phyloP scores from a whole-genome alignment of 2,888 invertebrate species.

The Chalcosyrphus nemorum region DNA sequence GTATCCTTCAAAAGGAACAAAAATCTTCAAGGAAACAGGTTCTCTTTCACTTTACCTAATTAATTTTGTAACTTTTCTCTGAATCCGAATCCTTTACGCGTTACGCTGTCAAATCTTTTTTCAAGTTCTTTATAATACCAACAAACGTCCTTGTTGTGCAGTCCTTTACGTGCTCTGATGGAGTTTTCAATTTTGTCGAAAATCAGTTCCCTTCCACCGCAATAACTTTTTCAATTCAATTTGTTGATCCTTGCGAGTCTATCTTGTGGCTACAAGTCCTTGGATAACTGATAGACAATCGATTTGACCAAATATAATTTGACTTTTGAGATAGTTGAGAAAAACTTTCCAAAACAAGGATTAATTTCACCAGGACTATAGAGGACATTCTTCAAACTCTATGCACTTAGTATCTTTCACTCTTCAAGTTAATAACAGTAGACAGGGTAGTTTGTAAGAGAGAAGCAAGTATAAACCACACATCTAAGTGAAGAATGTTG shows the following conservation, averaged over 20 bases:
- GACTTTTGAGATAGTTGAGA: too few relatives aligned
- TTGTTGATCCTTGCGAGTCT: not conserved
- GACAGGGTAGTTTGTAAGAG: not conserved
- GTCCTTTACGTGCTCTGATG: not conserved
- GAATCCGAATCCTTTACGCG: conserved; percentile 7
- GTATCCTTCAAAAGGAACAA: conserved; percentile 16
- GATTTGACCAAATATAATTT: conserved; percentile 7
- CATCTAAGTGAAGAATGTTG: conserved; percentile 20
- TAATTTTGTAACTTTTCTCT: conserved; percentile 26
- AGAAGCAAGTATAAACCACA: not conserved
- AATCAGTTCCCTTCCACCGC: conserved; percentile 31
- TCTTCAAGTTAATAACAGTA: conserved; percentile 22
- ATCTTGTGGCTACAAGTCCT: not conserved
- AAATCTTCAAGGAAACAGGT: conserved; percentile 6
- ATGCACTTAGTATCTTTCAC: conserved; percentile 1
- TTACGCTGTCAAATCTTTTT: conserved; percentile 19
- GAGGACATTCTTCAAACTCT: not conserved
- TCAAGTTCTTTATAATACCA: not conserved
- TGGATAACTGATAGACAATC: not conserved
- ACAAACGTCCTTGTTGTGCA: not conserved
- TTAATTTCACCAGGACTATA: not conserved
- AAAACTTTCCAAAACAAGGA: not conserved
- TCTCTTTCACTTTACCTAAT: conserved; percentile 55
- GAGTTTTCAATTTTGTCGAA: conserved; percentile 36
- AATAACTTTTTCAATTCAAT: conserved; percentile 43